phyloP scores from a whole-genome alignment of 2,888 invertebrate species.

The Strigamia maritima region DNA sequence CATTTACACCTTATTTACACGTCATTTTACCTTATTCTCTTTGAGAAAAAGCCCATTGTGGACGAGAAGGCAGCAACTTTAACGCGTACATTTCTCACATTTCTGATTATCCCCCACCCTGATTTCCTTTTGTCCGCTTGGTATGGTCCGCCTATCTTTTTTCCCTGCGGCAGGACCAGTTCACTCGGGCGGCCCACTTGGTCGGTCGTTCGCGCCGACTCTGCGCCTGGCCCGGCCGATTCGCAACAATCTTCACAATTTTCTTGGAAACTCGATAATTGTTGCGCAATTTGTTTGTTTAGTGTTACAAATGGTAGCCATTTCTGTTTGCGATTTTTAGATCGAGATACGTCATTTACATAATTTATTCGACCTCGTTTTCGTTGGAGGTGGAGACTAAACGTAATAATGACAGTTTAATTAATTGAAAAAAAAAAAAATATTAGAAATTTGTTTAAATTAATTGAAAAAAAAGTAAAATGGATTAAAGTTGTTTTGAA shows the following conservation, averaged over 20 bases:
- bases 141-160: slow-evolving; percentile 40
- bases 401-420: background rate
- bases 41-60: background rate
- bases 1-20: background rate
- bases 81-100: background rate
- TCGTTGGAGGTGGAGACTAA: background rate
- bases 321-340: background rate
- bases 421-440: background rate
- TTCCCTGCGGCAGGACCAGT: slow-evolving; percentile 34
- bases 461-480: no score
- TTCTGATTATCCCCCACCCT: slow-evolving; percentile 37
- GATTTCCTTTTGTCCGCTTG: slow-evolving; percentile 39
- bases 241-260: no score
- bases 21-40: background rate
- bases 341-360: background rate
- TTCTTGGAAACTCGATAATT: no score
- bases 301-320: no score
- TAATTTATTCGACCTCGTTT: slow-evolving; percentile 37
- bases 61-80: background rate
- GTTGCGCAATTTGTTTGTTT: background rate
- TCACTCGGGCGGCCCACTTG: slow-evolving; percentile 38
- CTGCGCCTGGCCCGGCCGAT: no score
- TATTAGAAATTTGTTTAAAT: no score
- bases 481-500: no score
- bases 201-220: background rate